Base-by-base conservation (phyloP, 2,888 invertebrate species). In the Microctonus aethiopoides region DNA sequence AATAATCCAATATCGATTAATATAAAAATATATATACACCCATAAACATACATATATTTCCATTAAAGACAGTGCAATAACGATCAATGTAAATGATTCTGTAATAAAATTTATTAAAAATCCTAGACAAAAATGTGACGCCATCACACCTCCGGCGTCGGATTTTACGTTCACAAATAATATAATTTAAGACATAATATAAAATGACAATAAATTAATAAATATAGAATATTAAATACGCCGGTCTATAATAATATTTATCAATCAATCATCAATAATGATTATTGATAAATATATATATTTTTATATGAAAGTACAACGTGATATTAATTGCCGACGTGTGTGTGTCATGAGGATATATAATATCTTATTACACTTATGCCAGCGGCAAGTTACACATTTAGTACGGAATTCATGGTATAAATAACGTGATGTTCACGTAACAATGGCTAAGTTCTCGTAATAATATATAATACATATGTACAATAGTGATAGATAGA, bases 321-420 rank as follows among this genome's bases (percentile, higher is more conserved):
- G 26, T 16, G 62, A n/a, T 10, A 11, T 16, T 16, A 51, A n/a
- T 10, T 9, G 6, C n/a, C 16, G 6, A 2, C 51, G 51, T 52
- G 52, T 26, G 51, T 52, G 52, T 26, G 24, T n/a, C 59, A 22
- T 22, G 39, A 22, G 41, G 26, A 39, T 39, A 56, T 26, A 22
- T 10, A 3, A n/a, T 39, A 34, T 26, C 7, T 2, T 11, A 24
- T 39, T n/a, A 39, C 13, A 16, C 36, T 39, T 24, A 41, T 11
- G 39, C 60, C 39, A 22, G 36, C 56, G 56, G 26, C 57, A 66
- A 56, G 56, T 41, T 66, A 66, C 66, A 64, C 54, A 66, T 57
- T 66, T 41, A 66, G 56, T 46, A 3, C 29, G 39, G 39, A 57
- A 41, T 57, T 41, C 39, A 57, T 26, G 52, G 29, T 57, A 66